phyloP scores from a whole-genome alignment of 2,888 invertebrate genomes.

The Latrodectus elegans region DNA sequence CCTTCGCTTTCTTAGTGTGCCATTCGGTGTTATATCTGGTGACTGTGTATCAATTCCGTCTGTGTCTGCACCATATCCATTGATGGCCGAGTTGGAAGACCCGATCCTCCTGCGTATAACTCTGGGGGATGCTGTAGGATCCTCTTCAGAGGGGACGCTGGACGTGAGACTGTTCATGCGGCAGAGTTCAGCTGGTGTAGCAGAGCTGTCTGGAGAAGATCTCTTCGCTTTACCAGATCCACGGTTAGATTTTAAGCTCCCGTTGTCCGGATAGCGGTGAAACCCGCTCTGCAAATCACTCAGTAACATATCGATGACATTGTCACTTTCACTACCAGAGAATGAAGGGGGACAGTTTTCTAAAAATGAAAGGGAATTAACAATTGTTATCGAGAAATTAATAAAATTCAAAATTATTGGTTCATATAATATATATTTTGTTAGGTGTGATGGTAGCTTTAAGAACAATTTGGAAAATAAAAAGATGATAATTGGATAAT shows the following conservation, averaged over 20 bases:
- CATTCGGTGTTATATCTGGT: slow-evolving; percentile 89
- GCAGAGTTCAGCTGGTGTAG: slow-evolving; percentile 38
- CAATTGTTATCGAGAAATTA: too few relatives aligned
- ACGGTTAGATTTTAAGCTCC: slow-evolving; percentile 51
- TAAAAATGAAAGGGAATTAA: slow-evolving; percentile 1
- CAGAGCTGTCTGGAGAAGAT: slow-evolving; percentile 68
- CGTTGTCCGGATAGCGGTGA: slow-evolving; percentile 34
- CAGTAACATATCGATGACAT: slow-evolving; percentile 85
- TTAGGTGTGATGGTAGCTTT: too few relatives aligned
- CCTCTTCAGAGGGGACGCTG: slow-evolving; percentile 79
- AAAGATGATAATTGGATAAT: too few relatives aligned
- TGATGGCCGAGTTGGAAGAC: slow-evolving; percentile 74
- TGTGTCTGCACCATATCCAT: slow-evolving; percentile 57
- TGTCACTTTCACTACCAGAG: slow-evolving; percentile 73
- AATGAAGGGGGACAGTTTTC: slow-evolving; percentile 58
- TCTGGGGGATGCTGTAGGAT: slow-evolving; percentile 82
- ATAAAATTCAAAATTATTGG: too few relatives aligned
- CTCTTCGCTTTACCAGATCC: slow-evolving; percentile 72
- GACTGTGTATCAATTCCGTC: slow-evolving; percentile 69
- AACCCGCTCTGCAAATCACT: slow-evolving; percentile 82
- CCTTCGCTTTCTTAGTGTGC: slow-evolving; percentile 84
- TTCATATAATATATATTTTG: too few relatives aligned
- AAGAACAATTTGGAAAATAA: too few relatives aligned
- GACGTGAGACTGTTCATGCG: slow-evolving; percentile 70
- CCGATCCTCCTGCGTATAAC: slow-evolving; percentile 82